A percentile compares a stretch with the other conserved stretches of the same genome.
phyloP scores from a whole-genome alignment of 2,113 vertebrate species.

The Murina feae region DNA sequence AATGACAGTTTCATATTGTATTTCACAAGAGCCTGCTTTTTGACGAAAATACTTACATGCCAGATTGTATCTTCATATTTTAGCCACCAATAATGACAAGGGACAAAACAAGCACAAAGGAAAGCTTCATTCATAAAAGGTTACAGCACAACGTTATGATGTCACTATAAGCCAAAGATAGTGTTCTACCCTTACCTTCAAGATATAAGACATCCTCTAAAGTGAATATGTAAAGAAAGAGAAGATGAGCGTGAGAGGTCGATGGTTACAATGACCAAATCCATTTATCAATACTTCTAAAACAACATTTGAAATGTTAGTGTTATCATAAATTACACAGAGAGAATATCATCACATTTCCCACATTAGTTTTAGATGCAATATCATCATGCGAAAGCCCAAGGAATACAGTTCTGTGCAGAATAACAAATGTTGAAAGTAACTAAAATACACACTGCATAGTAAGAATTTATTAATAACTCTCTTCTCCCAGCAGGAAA shows the following conservation, averaged over 20 bases:
- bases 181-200: constrained; percentile 97
- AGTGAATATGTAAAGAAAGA: constrained; percentile 92
- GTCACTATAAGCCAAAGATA: constrained; percentile 76
- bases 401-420: constrained; percentile 76
- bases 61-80: constrained; percentile 52
- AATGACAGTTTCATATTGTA: constrained; percentile 6
- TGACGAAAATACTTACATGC: constrained; percentile 64
- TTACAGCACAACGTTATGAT: constrained; percentile 76
- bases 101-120: constrained; percentile 70
- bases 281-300: constrained; percentile 80
- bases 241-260: constrained; percentile 89
- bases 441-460: constrained; percentile 55
- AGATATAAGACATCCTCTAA: constrained; percentile 99
- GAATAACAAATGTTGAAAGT: constrained; percentile 66
- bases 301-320: constrained; percentile 81
- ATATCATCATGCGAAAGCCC: constrained; percentile 78
- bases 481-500: constrained; percentile 55
- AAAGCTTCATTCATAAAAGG: constrained; percentile 71
- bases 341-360: constrained; percentile 59
- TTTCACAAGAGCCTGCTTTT: constrained; percentile 49
- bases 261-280: constrained; percentile 80
- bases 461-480: constrained; percentile 75
- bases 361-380: constrained; percentile 74
- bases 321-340: constrained; percentile 71
- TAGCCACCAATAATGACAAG: constrained; percentile 68